Evolutionary conservation across 2,888 invertebrate species (phyloP).

Genomic region (Cyrtodaria siliqua): DNA sequence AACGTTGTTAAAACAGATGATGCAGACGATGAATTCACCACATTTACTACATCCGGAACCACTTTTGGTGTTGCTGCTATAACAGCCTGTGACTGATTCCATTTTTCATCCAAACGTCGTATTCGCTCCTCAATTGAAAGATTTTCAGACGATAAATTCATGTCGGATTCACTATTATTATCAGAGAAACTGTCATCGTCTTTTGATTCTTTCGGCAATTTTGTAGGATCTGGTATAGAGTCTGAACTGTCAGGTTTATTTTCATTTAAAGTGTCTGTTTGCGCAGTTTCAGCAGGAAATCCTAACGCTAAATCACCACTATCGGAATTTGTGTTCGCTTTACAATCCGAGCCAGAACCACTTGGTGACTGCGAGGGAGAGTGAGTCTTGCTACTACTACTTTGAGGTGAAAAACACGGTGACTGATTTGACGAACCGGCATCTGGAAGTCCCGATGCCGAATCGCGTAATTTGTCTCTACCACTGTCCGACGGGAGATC

Average conservation of each 20-base stretch:
- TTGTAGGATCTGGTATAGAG: conserved; percentile 49
- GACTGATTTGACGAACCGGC: conserved; percentile 59
- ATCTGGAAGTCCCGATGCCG: conserved; percentile 16
- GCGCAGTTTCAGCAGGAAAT: conserved; percentile 54
- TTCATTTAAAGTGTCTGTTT: conserved; percentile 41
- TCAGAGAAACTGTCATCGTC: conserved; percentile 70
- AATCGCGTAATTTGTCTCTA: conserved; percentile 29
- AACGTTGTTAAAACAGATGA: conserved; percentile 48
- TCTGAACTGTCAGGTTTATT: conserved; percentile 62
- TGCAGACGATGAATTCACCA: conserved; percentile 39
- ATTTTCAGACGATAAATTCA: conserved; percentile 64
- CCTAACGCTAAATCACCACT: conserved; percentile 54
- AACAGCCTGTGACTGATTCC: conserved; percentile 85
- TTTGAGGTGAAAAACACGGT: conserved; percentile 76
- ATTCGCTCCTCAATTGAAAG: conserved; percentile 95
- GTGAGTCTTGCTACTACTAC: conserved; percentile 74
- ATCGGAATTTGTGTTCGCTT: conserved; percentile 66
- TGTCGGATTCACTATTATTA: conserved; percentile 66
- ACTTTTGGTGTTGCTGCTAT: conserved; percentile 60
- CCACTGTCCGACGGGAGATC: conserved; percentile 57
- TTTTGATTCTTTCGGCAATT: conserved; percentile 44
- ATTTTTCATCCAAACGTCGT: conserved; percentile 96
- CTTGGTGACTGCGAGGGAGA: conserved; percentile 78
- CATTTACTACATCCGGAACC: conserved; percentile 56
- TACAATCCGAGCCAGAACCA: conserved; percentile 63